These are phyloP conservation scores for Eolophus roseicapilla DNA, from an alignment of 2,113 vertebrate genomes.

Conservation along the genomic window DNA sequence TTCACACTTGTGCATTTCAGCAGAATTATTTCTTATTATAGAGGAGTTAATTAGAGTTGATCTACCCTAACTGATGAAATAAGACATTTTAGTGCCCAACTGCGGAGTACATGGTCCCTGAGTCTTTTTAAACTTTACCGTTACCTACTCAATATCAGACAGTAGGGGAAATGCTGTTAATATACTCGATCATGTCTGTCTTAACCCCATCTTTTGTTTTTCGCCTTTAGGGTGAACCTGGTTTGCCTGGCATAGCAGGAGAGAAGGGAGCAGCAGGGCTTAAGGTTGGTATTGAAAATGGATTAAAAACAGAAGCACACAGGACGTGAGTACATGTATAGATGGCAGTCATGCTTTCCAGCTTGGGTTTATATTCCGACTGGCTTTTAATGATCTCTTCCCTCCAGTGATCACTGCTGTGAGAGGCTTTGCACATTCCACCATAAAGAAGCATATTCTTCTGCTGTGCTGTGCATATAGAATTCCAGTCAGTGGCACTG, in stretches of 20 bases:
- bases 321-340: not conserved
- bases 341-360: not conserved
- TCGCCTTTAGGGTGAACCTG: constrained; percentile 86
- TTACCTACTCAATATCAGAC: not conserved
- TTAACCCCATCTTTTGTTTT: not conserved
- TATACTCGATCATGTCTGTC: not conserved
- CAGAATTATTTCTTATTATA: not conserved
- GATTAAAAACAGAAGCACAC: not conserved
- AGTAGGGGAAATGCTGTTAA: not conserved
- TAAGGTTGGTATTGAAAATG: constrained; percentile 82
- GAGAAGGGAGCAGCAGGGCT: constrained; percentile 84
- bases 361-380: not conserved
- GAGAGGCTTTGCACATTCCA: not conserved
- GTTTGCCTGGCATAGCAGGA: constrained; percentile 80
- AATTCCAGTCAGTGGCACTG: not conserved
- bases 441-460: constrained; percentile 15
- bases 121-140: not conserved
- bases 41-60: not conserved
- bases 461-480: not conserved
- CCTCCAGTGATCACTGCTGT: not conserved
- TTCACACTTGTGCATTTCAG: not conserved
- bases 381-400: not conserved
- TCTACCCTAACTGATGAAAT: not conserved
- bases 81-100: not conserved
- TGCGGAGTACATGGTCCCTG: not conserved